Base-by-base conservation (phyloP, 2,113 vertebrate genomes). In the Pelvicachromis taeniatus region DNA sequence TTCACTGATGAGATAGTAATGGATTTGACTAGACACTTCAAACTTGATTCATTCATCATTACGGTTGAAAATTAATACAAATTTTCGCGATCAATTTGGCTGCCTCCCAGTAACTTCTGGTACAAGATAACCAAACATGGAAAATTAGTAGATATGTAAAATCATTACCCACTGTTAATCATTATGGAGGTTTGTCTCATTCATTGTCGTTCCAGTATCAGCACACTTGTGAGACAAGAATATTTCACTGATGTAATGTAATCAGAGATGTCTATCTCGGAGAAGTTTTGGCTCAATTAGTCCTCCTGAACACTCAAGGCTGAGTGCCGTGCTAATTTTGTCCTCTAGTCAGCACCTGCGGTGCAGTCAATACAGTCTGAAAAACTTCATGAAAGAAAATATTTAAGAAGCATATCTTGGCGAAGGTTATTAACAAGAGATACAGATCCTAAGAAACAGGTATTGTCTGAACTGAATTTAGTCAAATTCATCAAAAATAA, bases 271-370 rank as follows among this genome's bases (percentile, higher is more conserved):
- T 91, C 82, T 88, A 90, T 92, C 86, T 90, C 59, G 3, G 58
- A 81, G 79, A 94, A 87, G 85, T 95, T 94, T 89, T 78, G 85
- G 77, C 90, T 92, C 88, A 95, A 94, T 94, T 92, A 95, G 87
- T 83, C 88, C 88, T 85, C 75, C 82, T 84, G 80, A 93, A 86
- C 89, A 93, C 92, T 95, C 87, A 42, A 90, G 83, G 80, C 88
- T 82, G 92, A 90, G 91, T 88, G 90, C 68, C 65, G 45, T 56
- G 81, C 85, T 93, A 89, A 93, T 93, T 90, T 88, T 88, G 86
- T 92, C 88, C 89, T 89, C 84, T 80, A 48, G 56, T 55, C 84
- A 87, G 91, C 90, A 93, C 93, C 93, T 94, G 91, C 92, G 87
- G 89, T 80, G 87, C 87, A 86, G 84, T 88, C 91, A 88, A 68